phyloP scores from a whole-genome alignment of 2,888 invertebrate genomes.

The Oxyteleia sp. region DNA sequence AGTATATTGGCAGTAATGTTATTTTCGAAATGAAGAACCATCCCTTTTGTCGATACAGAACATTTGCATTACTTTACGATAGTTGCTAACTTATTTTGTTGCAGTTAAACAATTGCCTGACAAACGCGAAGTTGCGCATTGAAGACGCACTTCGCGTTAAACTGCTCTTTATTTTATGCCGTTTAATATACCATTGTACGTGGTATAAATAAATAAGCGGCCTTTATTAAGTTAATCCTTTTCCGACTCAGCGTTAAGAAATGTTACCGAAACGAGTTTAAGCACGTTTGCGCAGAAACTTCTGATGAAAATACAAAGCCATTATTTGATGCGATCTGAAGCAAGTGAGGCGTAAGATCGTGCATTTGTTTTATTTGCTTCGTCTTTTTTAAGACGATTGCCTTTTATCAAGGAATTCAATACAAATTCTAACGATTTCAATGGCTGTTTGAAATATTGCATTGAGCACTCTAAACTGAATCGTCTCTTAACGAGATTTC shows the following conservation, averaged over 20 bases:
- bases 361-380: too few species aligned
- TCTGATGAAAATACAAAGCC: not conserved
- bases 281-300: not conserved
- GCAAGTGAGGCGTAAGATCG: conserved; percentile 1
- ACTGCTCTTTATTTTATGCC: not conserved
- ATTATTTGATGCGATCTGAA: not conserved
- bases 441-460: not conserved
- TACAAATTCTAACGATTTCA: not conserved
- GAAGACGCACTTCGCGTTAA: not conserved
- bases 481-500: conserved; percentile 10
- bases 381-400: not conserved
- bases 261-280: not conserved
- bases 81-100: not conserved
- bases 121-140: not conserved
- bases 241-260: not conserved
- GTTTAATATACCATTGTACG: not conserved
- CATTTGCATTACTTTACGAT: not conserved
- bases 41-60: not conserved
- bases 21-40: not conserved
- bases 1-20: not conserved
- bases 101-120: not conserved
- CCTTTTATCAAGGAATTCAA: not conserved
- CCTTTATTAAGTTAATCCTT: not conserved
- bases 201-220: not conserved
- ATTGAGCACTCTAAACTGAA: conserved; percentile 1